Evolutionary conservation across 2,888 invertebrate species (phyloP), one percentile per base, ranked within the genome.

Genomic region (Hyles lineata): DNA sequence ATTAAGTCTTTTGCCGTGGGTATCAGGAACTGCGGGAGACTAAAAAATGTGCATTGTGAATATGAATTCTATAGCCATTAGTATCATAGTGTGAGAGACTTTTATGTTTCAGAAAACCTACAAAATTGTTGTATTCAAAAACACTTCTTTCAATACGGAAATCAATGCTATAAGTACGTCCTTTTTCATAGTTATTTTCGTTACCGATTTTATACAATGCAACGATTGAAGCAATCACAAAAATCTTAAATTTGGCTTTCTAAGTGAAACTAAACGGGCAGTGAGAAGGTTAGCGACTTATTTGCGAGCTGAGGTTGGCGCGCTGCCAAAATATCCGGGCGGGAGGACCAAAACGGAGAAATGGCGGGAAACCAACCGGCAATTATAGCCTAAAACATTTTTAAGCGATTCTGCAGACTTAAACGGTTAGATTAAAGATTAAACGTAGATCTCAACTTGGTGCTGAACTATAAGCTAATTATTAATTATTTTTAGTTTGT

Each of bases 211-310:
- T 2, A 52, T 7, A n/a, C n/a, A 17, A 55, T n/a, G n/a, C 55
- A 17, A 7, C n/a, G 8, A 55, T 55, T 55, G 55, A 55, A 55
- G n/a, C n/a, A 7, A 55, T 19, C n/a, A n/a, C 17, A 55, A 55
- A 55, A 55, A n/a, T 17, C n/a, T 19, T 19, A n/a, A 55, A n/a
- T 55, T 55, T 55, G 55, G 23, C 21, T 63, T 21, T 43, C 43
- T 67, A 50, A 50, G 67, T 67, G 35, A 67, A 67, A 50, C 67
- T 67, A 67, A 67, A 23, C 43, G 67, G 67, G n/a, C 8, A 43
- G 43, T 25, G 43, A 50, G 23, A 23, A 62, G 43, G 21, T 67
- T 67, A 29, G 35, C 21, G 50, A 23, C 43, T 63, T 63, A 43
- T 63, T 67, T 50, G 23, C 43, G 32, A 62, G 50, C 43, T 50